phyloP scores from a whole-genome alignment of 2,888 invertebrate species.

The Heteromurus nitidus region DNA sequence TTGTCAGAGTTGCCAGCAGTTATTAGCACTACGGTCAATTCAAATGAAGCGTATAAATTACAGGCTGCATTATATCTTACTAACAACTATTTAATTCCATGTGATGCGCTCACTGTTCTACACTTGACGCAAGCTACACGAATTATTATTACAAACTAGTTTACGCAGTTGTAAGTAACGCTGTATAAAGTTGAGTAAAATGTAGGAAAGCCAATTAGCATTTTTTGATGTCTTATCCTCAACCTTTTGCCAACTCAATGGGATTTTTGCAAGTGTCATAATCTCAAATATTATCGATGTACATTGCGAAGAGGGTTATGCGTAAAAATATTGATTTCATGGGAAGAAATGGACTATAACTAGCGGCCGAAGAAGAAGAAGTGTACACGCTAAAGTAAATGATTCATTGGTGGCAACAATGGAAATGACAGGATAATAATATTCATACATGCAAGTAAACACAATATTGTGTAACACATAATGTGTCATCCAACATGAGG shows the following conservation, averaged over 20 bases:
- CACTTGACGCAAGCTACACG: too few species aligned
- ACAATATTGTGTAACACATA: conserved; percentile 26
- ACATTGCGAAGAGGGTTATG: conserved; percentile 16
- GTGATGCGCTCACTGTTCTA: too few species aligned
- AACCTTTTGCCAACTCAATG: not conserved
- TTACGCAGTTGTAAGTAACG: not conserved
- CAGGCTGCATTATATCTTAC: too few species aligned
- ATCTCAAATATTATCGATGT: conserved; percentile 13
- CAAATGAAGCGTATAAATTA: too few species aligned
- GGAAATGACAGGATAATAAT: not conserved
- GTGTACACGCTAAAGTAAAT: not conserved
- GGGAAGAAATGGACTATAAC: not conserved
- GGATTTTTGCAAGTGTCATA: not conserved
- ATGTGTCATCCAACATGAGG: conserved; percentile 15
- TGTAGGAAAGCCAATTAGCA: conserved; percentile 21
- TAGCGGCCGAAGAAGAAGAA: not conserved
- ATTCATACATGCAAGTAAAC: conserved; percentile 16
- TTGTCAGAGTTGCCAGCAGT: too few species aligned
- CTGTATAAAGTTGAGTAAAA: conserved; percentile 7
- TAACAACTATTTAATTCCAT: too few species aligned
- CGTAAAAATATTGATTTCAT: not conserved
- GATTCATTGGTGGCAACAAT: conserved; percentile 11
- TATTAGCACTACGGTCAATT: not conserved
- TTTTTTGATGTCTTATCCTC: not conserved
- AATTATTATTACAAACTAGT: conserved; percentile 2